Conservation (phyloP, 92 coral and sea anemone species). For the Palythoa grandis region DNA sequence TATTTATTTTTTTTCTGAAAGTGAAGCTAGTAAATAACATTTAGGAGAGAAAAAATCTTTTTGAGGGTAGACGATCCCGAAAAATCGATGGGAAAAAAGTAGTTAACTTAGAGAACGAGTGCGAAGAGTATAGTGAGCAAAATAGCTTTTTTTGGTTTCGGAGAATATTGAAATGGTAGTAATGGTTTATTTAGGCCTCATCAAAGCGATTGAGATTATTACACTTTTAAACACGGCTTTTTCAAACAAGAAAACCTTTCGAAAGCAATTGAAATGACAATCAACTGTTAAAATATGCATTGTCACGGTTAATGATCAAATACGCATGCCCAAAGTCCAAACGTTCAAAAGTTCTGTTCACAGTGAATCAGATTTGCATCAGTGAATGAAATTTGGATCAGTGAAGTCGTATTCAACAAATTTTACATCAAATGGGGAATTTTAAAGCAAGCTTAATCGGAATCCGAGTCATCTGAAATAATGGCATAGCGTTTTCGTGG, state of each 20-base stretch:
- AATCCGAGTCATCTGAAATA: no score
- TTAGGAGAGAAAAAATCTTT: neutral
- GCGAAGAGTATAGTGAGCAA: neutral
- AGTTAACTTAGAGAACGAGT: neutral
- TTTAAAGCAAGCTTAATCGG: neutral
- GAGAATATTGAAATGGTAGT: neutral
- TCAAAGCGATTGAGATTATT: no score
- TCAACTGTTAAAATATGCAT: neutral
- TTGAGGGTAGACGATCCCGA: neutral
- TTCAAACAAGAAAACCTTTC: neutral
- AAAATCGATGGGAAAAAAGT: neutral
- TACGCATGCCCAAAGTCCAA: neutral
- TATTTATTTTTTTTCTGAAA: no score
- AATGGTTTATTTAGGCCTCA: no score
- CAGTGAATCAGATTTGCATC: neutral
- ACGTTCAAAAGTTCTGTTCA: neutral
- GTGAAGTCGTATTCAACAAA: neutral
- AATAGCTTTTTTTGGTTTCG: neutral
- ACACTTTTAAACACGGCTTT: no score
- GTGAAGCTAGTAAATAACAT: neutral
- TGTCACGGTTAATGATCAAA: neutral
- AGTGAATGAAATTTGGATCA: no score
- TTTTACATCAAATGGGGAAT: neutral
- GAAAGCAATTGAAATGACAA: neutral
- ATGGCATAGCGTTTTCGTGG: no score